These are phyloP conservation scores for Gadopsis marmoratus DNA, from an alignment of 2,797 vertebrate genomes.

Conservation along the genomic window DNA sequence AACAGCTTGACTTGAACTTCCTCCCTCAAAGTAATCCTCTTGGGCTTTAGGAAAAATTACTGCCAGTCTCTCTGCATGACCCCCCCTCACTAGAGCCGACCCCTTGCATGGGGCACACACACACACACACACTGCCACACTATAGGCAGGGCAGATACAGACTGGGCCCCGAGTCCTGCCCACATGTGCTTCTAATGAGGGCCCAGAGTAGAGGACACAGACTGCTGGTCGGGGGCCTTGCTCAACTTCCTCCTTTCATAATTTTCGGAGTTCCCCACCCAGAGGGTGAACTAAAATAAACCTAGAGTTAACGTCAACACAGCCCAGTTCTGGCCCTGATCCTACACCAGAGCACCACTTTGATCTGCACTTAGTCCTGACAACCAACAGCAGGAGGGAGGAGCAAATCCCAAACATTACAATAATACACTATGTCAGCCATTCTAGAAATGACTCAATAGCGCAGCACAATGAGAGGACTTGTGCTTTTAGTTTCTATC, in stretches of 20 bases:
- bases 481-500: neutral
- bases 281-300: conserved; percentile 84
- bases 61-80: conserved; percentile 69
- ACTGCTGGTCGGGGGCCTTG: conserved; percentile 71
- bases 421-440: conserved; percentile 60
- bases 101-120: conserved; percentile 59
- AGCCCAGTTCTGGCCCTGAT: conserved; percentile 59
- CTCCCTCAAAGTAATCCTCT: conserved; percentile 78
- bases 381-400: conserved; percentile 70
- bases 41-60: conserved; percentile 74
- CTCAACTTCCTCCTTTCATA: conserved; percentile 83
- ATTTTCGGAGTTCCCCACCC: conserved; percentile 85
- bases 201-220: conserved; percentile 62
- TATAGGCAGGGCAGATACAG: conserved; percentile 61
- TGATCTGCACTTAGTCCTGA: conserved; percentile 78
- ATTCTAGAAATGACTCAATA: conserved; percentile 45
- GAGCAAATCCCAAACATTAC: conserved; percentile 64
- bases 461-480: conserved; percentile 48
- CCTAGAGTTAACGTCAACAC: conserved; percentile 74
- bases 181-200: conserved; percentile 83
- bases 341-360: conserved; percentile 69
- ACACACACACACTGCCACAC: conserved; percentile 45
- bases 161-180: conserved; percentile 35
- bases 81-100: conserved; percentile 62
- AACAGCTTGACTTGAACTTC: conserved; percentile 77